Evolutionary conservation across 2,797 vertebrate genomes (phyloP).

Genomic region (Gastrophryne carolinensis): DNA sequence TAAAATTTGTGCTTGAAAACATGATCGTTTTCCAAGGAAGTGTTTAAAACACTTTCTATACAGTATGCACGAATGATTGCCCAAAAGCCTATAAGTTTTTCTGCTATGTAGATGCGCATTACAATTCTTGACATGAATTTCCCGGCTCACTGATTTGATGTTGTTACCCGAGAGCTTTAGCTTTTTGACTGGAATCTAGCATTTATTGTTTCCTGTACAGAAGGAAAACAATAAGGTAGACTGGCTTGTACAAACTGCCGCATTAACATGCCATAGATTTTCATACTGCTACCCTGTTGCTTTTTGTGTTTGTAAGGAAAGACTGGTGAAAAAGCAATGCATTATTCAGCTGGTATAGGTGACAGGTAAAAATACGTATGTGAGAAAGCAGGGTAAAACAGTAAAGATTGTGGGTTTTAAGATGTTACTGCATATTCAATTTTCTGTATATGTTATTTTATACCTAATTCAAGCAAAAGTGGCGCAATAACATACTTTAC

Average conservation of each 20-base stretch:
- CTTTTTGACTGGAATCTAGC: slow-evolving; percentile 35
- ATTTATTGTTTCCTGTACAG: slow-evolving; percentile 43
- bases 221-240: no score
- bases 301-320: not conserved
- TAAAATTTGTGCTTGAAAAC: slow-evolving; percentile 9
- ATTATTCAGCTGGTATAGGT: not conserved
- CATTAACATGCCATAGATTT: slow-evolving; percentile 13
- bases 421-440: no score
- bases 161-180: slow-evolving; percentile 35
- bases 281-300: not conserved
- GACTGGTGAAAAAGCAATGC: not conserved
- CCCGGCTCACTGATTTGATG: slow-evolving; percentile 55
- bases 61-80: slow-evolving; percentile 55
- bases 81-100: slow-evolving; percentile 55
- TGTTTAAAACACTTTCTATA: slow-evolving; percentile 51
- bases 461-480: no score
- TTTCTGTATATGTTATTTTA: no score
- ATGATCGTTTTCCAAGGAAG: slow-evolving; percentile 9
- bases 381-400: no score
- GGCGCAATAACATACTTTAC: no score
- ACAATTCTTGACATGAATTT: slow-evolving; percentile 50
- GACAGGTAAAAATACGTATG: not conserved
- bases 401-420: no score
- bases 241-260: slow-evolving; percentile 14
- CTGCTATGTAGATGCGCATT: slow-evolving; percentile 55